Base-by-base conservation (phyloP, 2,797 vertebrate species). In the Poeciliopsis gracilis region DNA sequence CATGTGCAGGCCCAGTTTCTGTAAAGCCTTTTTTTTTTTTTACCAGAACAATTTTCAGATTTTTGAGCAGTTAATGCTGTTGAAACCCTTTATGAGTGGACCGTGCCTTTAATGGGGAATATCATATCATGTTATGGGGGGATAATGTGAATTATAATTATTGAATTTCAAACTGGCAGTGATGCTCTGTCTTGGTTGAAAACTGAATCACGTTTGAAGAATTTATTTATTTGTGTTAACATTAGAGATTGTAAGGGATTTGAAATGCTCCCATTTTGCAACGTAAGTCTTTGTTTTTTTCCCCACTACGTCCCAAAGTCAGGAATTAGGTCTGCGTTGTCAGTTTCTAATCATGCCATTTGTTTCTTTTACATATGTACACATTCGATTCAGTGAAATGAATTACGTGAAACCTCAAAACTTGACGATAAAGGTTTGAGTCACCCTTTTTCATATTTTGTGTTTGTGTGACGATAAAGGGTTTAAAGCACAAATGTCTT, bases 121-220 rank as follows among this genome's bases (percentile, higher is more conserved):
- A 45, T 15, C 23, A 28, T 76, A 23, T 82, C 25, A 76, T 83
- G 77, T 79, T 87, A 9, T 57, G 20, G 69, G 45, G 84, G 45
- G 73, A 51, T 78, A 18, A 79, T 83, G 36, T 73, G 61, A 72
- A 90, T 81, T 89, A 84, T 89, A 89, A 80, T 49, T 23, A 23
- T 4, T 49, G 4, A 8, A 43, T 84, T 83, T 83, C 16, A 77
- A 75, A 12, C 46, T 53, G 33, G 5, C 67, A 25, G 73, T 20
- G 20, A 45, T 47, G 63, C 30, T 55, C 45, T 36, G 12, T 55
- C 33, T 80, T 0, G 49, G 45, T 69, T 70, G 43, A 59, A 51
- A 30, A 36, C 30, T 75, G 20, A 63, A 20, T 81, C 20, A 66
- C 18, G 38, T 45, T 66, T 38, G 25, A 73, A 28, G 43, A 28